A percentile compares a stretch with the other conserved stretches of the same genome.
Evolutionary conservation across 1,140 invertebrate species (phyloP).

Genomic region (Halictus rubicundus): DNA sequence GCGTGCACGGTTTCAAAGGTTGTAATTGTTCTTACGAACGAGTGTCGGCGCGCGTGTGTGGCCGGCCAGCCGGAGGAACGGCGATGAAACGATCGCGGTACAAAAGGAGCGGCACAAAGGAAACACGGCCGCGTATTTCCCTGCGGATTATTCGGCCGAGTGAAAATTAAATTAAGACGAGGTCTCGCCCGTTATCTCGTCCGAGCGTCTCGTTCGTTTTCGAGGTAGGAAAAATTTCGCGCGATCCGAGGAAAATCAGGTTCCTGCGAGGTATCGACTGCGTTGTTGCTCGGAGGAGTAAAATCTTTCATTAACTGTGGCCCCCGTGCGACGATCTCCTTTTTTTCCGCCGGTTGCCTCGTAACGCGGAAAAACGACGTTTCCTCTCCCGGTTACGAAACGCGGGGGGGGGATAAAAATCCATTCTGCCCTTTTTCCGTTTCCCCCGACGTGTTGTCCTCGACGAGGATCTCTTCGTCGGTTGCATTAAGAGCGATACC

Average conservation of each 20-base stretch:
- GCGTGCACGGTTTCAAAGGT: no score
- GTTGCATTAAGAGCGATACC: slow-evolving; percentile 20
- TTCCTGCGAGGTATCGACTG: no score
- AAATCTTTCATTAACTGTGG: no score
- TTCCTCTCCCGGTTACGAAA: background rate
- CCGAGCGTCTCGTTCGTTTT: background rate
- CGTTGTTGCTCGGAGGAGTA: no score
- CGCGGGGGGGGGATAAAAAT: background rate
- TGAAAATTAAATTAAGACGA: slow-evolving; percentile 58
- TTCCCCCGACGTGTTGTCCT: background rate
- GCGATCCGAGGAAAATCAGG: background rate
- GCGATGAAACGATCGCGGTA: slow-evolving; percentile 3
- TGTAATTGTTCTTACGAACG: background rate
- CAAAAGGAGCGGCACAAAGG: background rate
- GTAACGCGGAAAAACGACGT: no score
- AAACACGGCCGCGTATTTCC: slow-evolving; percentile 35
- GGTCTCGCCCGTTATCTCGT: background rate
- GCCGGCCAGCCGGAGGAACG: background rate
- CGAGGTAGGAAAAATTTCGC: background rate
- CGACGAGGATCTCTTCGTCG: background rate
- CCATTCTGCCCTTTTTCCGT: background rate
- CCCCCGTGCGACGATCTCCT: no score
- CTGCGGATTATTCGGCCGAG: slow-evolving; percentile 32
- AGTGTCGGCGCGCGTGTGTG: no score
- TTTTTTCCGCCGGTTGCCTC: no score